Conservation (phyloP, 2,888 invertebrate genomes). For the Liopterus haemorrhoidalis region DNA sequence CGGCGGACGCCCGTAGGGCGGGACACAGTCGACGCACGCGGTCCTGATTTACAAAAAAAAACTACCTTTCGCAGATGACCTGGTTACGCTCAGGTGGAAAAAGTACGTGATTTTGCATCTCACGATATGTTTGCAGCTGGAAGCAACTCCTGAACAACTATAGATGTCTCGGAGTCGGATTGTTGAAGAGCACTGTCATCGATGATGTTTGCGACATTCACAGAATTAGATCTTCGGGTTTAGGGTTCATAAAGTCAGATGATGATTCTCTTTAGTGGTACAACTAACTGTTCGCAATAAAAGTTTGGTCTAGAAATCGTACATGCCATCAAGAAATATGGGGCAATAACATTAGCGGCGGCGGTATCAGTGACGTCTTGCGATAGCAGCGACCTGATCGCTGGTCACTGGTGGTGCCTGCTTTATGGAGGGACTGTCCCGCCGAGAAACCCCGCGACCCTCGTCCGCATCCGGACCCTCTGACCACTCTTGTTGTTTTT, state of each 20-base stretch:
- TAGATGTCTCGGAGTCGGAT: too few relatives aligned
- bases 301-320: background rate
- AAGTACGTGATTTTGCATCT: background rate
- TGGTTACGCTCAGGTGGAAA: background rate
- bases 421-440: background rate
- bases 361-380: constrained; percentile 2
- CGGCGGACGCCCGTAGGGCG: constrained; percentile 6
- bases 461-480: background rate
- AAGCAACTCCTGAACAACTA: too few relatives aligned
- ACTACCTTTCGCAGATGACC: background rate
- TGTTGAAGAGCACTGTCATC: too few relatives aligned
- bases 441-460: background rate
- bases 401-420: constrained; percentile 1
- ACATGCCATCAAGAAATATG: constrained; percentile 8
- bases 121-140: background rate
- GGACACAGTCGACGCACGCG: constrained; percentile 6
- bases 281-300: constrained; percentile 3
- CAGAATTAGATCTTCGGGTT: too few relatives aligned
- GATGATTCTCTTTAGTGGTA: constrained; percentile 8
- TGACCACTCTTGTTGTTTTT: constrained; percentile 28
- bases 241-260: constrained; percentile 16
- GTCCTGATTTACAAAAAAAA: background rate
- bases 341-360: constrained; percentile 12
- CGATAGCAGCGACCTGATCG: background rate
- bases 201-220: too few relatives aligned